phyloP scores from a whole-genome alignment of 2,888 invertebrate genomes.

The Polydrusus cervinus region DNA sequence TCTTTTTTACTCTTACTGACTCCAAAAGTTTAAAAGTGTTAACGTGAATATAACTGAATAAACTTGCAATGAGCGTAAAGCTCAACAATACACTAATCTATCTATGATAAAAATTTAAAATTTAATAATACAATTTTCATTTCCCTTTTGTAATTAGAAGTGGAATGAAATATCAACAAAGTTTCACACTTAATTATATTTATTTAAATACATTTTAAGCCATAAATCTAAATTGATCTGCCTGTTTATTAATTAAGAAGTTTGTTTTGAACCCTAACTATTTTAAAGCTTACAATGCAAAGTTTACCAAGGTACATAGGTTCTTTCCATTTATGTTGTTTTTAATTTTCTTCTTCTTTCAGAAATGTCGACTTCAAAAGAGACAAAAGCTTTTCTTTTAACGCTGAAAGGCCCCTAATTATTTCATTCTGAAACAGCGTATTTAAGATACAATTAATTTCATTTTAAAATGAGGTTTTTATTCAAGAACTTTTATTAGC shows the following conservation, averaged over 20 bases:
- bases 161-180: background rate
- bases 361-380: constrained; percentile 11
- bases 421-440: background rate
- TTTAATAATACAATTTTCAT: no score
- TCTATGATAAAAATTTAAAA: no score
- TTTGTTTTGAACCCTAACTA: background rate
- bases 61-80: no score
- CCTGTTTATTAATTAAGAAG: background rate
- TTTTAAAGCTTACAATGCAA: constrained; percentile 2
- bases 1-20: no score
- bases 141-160: no score
- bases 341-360: constrained; percentile 18
- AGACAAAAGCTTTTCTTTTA: constrained; percentile 15
- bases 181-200: constrained; percentile 11
- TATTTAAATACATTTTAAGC: background rate
- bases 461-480: background rate
- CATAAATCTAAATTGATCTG: background rate
- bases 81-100: no score
- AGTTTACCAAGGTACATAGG: constrained; percentile 11
- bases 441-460: constrained; percentile 13
- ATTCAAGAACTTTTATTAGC: background rate
- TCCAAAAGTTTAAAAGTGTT: no score
- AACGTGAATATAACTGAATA: no score
- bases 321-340: constrained; percentile 7
- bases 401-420: constrained; percentile 7